Evolutionary conservation across 2,797 vertebrate genomes (phyloP).

Genomic region (Loris lydekkerianus): DNA sequence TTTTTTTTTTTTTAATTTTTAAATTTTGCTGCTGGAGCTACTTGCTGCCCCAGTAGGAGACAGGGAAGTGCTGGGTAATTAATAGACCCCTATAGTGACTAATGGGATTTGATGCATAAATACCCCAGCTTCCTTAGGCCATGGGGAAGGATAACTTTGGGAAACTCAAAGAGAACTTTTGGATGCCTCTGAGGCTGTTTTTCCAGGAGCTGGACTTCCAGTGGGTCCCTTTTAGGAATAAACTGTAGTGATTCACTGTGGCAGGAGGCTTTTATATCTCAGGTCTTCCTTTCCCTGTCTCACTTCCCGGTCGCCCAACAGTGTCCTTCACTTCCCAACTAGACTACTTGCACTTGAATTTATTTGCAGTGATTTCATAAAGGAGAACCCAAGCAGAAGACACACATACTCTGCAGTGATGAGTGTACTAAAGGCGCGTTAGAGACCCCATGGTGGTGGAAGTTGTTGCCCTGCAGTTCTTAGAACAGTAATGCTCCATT

Average conservation of each 20-base stretch:
- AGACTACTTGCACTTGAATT: background rate
- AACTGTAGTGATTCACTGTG: too few species aligned
- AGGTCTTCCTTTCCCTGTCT: background rate
- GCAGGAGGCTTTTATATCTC: background rate
- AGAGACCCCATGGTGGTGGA: background rate
- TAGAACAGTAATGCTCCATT: background rate
- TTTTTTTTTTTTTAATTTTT: background rate
- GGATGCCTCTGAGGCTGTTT: background rate
- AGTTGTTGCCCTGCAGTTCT: background rate
- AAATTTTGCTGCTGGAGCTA: background rate
- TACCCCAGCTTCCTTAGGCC: background rate
- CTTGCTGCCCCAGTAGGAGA: background rate
- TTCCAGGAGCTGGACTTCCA: background rate
- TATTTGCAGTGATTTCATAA: background rate
- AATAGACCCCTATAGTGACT: background rate
- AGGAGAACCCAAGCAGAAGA: background rate
- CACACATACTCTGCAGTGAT: background rate
- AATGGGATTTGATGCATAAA: background rate
- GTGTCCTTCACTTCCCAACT: background rate
- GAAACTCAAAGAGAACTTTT: background rate
- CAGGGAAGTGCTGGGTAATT: background rate
- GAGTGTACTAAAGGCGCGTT: background rate
- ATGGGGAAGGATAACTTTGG: background rate
- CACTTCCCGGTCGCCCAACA: fast-evolving
- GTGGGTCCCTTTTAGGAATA: background rate